Conservation (phyloP, 2,113 vertebrate species). For the Pogonocichla stellata region DNA sequence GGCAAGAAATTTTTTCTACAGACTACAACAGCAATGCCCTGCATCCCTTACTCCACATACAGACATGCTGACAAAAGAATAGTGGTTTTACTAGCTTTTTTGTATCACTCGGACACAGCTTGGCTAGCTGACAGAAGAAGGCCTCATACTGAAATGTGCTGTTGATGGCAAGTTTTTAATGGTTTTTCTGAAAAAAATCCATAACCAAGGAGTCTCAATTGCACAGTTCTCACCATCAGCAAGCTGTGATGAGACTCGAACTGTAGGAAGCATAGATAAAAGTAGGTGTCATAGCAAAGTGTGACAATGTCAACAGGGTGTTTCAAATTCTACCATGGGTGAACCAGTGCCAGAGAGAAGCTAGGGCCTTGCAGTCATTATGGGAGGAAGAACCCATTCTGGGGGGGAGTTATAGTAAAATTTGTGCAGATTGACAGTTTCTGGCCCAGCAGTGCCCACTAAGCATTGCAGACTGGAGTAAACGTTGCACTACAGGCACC, state of each 20-base stretch:
- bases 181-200: not conserved
- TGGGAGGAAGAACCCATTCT: not conserved
- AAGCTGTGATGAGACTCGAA: not conserved
- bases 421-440: not conserved
- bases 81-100: not conserved
- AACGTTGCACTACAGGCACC: not conserved
- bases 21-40: not conserved
- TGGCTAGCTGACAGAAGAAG: not conserved
- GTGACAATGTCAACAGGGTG: accelerated
- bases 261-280: not conserved
- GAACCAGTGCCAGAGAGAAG: not conserved
- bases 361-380: not conserved
- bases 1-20: not conserved
- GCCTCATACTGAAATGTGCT: not conserved
- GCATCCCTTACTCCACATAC: not conserved
- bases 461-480: not conserved
- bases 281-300: not conserved
- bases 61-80: not conserved
- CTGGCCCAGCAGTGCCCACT: not conserved
- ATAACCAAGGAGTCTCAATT: not conserved
- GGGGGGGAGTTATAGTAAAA: not conserved
- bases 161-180: not conserved
- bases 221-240: not conserved
- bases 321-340: not conserved
- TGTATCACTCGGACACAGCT: not conserved